phyloP scores from a whole-genome alignment of 2,888 invertebrate genomes.

The Sussaba pulchella region DNA sequence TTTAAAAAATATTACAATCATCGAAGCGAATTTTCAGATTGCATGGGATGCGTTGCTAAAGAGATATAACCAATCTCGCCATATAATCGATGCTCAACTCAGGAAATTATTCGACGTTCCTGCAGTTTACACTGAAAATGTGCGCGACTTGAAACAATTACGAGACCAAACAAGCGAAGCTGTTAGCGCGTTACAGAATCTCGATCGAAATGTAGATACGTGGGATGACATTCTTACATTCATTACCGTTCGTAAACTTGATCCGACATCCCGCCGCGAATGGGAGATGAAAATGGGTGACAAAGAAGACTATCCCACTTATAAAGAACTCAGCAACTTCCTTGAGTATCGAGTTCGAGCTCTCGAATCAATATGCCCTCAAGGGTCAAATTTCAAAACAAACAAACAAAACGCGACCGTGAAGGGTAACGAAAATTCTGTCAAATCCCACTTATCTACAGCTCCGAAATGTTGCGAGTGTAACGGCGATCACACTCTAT shows the following conservation, averaged over 20 bases:
- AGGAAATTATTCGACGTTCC: background rate
- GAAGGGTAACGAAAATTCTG: background rate
- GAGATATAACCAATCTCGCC: background rate
- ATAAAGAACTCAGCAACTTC: constrained; percentile 13
- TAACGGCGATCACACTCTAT: constrained; percentile 23
- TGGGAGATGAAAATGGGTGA: constrained; percentile 6
- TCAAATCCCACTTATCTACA: constrained; percentile 17
- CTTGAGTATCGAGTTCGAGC: constrained; percentile 29
- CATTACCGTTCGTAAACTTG: background rate
- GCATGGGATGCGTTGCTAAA: background rate
- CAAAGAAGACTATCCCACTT: background rate
- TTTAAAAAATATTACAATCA: background rate
- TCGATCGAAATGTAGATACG: background rate
- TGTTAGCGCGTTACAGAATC: background rate
- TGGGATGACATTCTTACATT: constrained; percentile 1
- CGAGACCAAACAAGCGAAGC: background rate
- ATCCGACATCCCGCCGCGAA: background rate
- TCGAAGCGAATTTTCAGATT: background rate
- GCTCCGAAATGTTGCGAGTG: constrained; percentile 17
- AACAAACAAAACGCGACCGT: background rate
- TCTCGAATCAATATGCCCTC: constrained; percentile 9
- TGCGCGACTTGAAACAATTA: background rate
- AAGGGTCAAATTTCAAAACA: background rate
- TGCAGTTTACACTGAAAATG: background rate
- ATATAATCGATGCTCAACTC: background rate